Evolutionary conservation across 2,113 vertebrate species (phyloP).

Genomic region (Malurus alboscapulatus): DNA sequence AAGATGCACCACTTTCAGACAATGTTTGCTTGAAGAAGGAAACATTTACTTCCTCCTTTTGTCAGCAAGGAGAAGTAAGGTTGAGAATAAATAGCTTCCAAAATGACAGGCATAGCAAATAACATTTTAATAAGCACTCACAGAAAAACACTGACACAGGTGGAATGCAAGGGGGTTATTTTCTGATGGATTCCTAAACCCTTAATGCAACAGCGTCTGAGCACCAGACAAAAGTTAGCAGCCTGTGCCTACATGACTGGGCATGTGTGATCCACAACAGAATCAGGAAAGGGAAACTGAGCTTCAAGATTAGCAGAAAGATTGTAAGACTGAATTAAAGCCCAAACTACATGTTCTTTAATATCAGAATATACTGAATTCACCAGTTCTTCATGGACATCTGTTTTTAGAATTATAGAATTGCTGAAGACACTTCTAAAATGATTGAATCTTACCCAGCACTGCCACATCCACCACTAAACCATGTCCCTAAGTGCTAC

Average conservation of each 20-base stretch:
- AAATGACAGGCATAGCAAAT: not conserved
- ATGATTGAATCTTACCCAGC: not conserved
- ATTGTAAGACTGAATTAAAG: not conserved
- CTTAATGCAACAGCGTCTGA: not conserved
- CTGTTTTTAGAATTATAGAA: not conserved
- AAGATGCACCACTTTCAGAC: not conserved
- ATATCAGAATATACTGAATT: not conserved
- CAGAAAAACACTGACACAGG: not conserved
- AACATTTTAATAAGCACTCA: not conserved
- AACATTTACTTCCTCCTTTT: not conserved
- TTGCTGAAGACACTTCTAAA: not conserved
- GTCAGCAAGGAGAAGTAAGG: not conserved
- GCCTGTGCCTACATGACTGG: not conserved
- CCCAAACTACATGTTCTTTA: not conserved
- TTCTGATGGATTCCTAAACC: not conserved
- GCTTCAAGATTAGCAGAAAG: not conserved
- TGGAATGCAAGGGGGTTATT: not conserved
- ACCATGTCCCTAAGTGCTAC: not conserved
- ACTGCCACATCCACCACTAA: not conserved
- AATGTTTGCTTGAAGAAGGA: not conserved
- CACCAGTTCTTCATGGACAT: not conserved
- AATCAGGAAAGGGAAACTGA: not conserved
- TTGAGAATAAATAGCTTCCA: not conserved
- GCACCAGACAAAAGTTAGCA: not conserved
- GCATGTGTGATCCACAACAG: rapidly evolving